A percentile compares a stretch with the other conserved stretches of the same genome.
Conservation (phyloP, 2,797 vertebrate species). For the Platyrinchus mystaceus region DNA sequence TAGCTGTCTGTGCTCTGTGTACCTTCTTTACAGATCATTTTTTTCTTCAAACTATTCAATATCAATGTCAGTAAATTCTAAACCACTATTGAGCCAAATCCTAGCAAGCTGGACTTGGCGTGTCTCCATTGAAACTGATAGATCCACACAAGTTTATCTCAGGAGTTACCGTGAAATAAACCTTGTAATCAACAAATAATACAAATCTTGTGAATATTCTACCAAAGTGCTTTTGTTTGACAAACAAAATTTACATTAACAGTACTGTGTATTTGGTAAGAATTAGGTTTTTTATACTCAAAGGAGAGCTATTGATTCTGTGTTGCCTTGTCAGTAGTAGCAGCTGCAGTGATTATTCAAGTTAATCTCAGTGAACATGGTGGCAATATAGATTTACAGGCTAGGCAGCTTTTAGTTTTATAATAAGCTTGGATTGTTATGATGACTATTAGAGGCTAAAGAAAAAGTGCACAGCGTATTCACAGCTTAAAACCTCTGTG, state of each 20-base stretch:
- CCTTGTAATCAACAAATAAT: neutral
- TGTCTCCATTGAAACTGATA: neutral
- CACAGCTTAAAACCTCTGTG: neutral
- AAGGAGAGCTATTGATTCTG: neutral
- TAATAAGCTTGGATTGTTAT: neutral
- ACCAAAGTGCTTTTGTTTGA: neutral
- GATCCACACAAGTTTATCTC: neutral
- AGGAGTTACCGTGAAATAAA: neutral
- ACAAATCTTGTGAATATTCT: neutral
- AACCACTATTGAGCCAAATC: neutral
- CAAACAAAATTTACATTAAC: neutral
- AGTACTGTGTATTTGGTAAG: neutral
- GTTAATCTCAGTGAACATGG: neutral
- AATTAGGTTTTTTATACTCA: fast-evolving
- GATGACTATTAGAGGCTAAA: neutral
- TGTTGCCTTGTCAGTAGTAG: neutral
- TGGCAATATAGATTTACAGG: neutral
- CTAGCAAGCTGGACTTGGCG: neutral
- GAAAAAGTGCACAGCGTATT: neutral
- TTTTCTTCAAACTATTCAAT: neutral
- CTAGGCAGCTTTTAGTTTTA: neutral
- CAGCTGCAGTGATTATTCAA: neutral
- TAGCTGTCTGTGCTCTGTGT: neutral
- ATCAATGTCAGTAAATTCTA: neutral
- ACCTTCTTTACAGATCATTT: neutral